These are phyloP conservation scores for Oreortyx pictus DNA, from an alignment of 2,797 vertebrate genomes.

Conservation along the genomic window DNA sequence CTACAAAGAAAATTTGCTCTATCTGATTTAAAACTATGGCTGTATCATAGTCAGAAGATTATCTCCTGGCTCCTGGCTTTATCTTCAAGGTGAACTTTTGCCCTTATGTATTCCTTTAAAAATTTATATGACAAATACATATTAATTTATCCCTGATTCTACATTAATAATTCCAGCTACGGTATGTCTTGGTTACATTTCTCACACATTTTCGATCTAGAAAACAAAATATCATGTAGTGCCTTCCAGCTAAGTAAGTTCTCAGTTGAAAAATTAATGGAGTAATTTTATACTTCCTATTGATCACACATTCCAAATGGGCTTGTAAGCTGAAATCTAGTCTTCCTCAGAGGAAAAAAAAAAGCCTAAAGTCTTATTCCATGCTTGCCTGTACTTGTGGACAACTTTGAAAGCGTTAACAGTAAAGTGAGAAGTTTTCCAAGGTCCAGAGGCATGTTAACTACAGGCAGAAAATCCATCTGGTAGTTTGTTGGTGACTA, in stretches of 20 bases:
- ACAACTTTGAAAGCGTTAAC: background rate
- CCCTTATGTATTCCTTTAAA: background rate
- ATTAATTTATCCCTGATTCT: background rate
- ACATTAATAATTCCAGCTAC: background rate
- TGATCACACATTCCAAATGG: background rate
- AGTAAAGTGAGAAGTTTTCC: background rate
- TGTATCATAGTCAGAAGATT: background rate
- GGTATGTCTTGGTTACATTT: background rate
- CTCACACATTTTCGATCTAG: slow-evolving; percentile 9
- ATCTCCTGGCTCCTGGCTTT: background rate
- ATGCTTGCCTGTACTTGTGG: background rate
- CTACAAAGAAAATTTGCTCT: background rate
- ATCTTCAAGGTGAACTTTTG: background rate
- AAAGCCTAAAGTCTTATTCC: background rate
- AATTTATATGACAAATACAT: background rate
- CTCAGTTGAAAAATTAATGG: slow-evolving; percentile 32
- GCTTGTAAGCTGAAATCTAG: background rate
- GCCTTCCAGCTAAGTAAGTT: background rate
- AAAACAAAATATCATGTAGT: background rate
- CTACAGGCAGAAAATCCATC: background rate
- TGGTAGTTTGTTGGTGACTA: background rate
- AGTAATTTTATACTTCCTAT: slow-evolving; percentile 1
- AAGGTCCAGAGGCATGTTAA: background rate
- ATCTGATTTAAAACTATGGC: background rate
- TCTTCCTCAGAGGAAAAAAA: background rate